phyloP scores from a whole-genome alignment of 2,797 vertebrate genomes.

The Acanthornis magna region DNA sequence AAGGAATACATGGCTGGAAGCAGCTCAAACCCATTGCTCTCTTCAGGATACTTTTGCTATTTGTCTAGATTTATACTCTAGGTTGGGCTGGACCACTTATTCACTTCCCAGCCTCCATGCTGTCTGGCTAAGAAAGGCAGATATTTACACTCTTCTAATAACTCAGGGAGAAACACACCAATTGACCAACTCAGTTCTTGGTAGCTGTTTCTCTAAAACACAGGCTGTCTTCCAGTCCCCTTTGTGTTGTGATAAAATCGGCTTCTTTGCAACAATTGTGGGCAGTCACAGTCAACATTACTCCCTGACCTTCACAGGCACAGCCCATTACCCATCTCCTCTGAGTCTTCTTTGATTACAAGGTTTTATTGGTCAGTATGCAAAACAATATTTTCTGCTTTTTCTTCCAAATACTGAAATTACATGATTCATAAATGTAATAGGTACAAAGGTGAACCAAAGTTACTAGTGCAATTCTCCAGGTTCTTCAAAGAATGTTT shows the following conservation, averaged over 20 bases:
- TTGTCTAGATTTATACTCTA: background rate
- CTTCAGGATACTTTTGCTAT: background rate
- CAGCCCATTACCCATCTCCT: background rate
- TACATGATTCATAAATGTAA: background rate
- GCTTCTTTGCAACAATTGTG: background rate
- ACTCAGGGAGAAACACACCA: background rate
- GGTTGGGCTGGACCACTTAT: background rate
- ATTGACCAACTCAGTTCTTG: background rate
- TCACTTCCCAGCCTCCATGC: background rate
- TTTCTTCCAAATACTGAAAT: background rate
- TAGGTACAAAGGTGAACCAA: background rate
- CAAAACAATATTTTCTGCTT: background rate
- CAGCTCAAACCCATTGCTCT: background rate
- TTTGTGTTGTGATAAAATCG: background rate
- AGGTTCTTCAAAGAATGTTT: background rate
- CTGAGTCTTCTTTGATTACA: background rate
- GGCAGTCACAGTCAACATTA: rapidly evolving
- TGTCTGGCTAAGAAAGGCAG: background rate
- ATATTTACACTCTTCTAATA: background rate
- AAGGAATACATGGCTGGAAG: background rate
- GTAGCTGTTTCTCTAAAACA: background rate
- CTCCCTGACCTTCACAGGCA: background rate
- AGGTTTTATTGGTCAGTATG: background rate
- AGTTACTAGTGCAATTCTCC: background rate
- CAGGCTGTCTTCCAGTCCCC: background rate